Conservation (phyloP, 2,797 vertebrate genomes). For the Xenentodon cancila region DNA sequence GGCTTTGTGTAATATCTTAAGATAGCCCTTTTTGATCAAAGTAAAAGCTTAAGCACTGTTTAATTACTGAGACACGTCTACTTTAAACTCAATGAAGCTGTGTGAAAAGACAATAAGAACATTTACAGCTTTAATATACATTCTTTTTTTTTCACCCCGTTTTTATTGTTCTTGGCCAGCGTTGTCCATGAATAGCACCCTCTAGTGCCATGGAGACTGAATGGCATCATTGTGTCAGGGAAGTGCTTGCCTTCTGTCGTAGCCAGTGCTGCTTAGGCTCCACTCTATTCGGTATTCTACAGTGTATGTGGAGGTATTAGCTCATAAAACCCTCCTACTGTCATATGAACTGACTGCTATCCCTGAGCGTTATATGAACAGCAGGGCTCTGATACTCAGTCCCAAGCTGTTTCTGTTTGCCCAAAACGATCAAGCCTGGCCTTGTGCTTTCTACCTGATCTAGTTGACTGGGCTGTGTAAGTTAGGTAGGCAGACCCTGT, state of each 20-base stretch:
- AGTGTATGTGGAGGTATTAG: conserved; percentile 79
- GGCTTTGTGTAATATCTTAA: conserved; percentile 79
- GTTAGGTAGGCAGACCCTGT: conserved; percentile 93
- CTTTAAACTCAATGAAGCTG: conserved; percentile 58
- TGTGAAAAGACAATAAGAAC: conserved; percentile 55
- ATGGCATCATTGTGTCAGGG: conserved; percentile 41
- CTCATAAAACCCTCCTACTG: conserved; percentile 82
- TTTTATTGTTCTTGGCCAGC: conserved; percentile 37
- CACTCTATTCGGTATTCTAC: conserved; percentile 74
- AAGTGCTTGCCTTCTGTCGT: conserved; percentile 50
- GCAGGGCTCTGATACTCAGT: conserved; percentile 79
- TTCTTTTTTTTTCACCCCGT: conserved; percentile 12
- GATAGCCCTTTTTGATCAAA: conserved; percentile 75
- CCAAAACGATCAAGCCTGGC: conserved; percentile 77
- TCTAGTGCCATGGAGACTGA: conserved; percentile 65
- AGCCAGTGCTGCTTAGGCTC: conserved; percentile 61
- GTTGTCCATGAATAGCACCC: conserved; percentile 54
- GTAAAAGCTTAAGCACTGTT: conserved; percentile 64
- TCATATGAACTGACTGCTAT: conserved; percentile 73
- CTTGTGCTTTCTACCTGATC: conserved; percentile 80
- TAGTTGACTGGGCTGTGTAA: conserved; percentile 93
- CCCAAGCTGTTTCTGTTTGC: conserved; percentile 80
- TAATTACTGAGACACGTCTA: conserved; percentile 47
- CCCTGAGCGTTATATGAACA: conserved; percentile 77
- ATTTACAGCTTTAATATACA: conserved; percentile 49